A percentile compares a stretch with the other conserved stretches of the same genome.
Conservation (phyloP, 1,140 invertebrate genomes). For the Drosophila lowei region DNA sequence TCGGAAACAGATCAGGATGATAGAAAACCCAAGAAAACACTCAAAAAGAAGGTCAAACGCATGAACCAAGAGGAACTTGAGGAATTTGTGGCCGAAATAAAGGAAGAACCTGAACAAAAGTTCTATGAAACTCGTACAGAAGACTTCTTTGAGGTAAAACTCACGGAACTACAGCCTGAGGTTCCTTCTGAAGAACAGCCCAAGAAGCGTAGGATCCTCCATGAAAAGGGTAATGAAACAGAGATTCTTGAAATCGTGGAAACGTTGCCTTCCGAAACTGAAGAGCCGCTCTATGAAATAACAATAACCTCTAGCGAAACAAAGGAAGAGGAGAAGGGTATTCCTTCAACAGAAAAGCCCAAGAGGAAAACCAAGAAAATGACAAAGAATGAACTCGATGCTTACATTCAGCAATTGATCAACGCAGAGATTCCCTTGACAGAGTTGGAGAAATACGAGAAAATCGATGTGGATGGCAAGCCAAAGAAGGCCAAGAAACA, state of each 20-base stretch:
- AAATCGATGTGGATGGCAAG: constrained; percentile 73
- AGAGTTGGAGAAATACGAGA: constrained; percentile 82
- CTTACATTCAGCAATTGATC: constrained; percentile 75
- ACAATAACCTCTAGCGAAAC: constrained; percentile 65
- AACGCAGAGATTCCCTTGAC: constrained; percentile 79
- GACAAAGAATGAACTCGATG: constrained; percentile 75
- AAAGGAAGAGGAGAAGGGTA: constrained; percentile 10
- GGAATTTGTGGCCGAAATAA: constrained; percentile 61
- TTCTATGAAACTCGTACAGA: constrained; percentile 51
- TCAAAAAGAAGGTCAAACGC: constrained; percentile 66
- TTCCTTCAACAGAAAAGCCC: constrained; percentile 51
- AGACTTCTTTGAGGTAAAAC: constrained; percentile 74
- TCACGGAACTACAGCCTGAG: constrained; percentile 63
- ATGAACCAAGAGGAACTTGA: constrained; percentile 71
- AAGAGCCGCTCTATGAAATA: constrained; percentile 78
- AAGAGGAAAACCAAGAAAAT: constrained; percentile 66
- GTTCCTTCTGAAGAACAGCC: constrained; percentile 50
- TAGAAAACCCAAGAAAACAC: constrained; percentile 50
- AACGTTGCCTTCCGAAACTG: constrained; percentile 54
- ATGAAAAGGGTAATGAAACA: constrained; percentile 62
- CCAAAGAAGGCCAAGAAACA: constrained; percentile 69
- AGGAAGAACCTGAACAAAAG: constrained; percentile 62
- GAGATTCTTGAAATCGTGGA: constrained; percentile 75
- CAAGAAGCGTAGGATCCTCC: constrained; percentile 66
- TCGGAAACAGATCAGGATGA: constrained; percentile 48